Conservation (phyloP, 1,140 invertebrate genomes). For the Neotoxoptera formosana region DNA sequence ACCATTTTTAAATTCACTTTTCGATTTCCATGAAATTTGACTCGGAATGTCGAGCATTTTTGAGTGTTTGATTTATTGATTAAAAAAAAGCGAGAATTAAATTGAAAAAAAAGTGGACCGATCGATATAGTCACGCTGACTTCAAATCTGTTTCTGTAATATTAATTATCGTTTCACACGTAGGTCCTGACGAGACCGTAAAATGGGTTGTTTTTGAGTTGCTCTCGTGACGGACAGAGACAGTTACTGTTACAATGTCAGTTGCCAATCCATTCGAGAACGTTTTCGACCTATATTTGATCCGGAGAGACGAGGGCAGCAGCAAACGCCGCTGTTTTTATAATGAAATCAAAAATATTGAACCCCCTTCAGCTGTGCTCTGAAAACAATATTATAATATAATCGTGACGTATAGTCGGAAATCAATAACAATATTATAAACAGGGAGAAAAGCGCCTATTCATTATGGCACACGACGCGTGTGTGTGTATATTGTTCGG, state of each 20-base stretch:
- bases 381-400: background rate
- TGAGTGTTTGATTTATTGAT: background rate
- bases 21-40: background rate
- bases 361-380: background rate
- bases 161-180: too few relatives aligned
- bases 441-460: background rate
- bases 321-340: rapidly evolving
- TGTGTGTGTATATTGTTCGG: background rate
- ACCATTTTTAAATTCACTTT: background rate
- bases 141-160: too few relatives aligned
- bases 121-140: too few relatives aligned
- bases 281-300: background rate
- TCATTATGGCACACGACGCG: background rate
- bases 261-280: too few relatives aligned
- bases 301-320: background rate
- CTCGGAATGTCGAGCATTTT: background rate
- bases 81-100: background rate
- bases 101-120: background rate
- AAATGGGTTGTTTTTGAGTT: too few relatives aligned
- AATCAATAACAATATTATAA: background rate
- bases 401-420: too few relatives aligned
- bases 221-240: too few relatives aligned
- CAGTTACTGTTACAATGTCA: too few relatives aligned
- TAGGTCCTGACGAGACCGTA: too few relatives aligned
- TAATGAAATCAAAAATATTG: background rate